Evolutionary conservation across 2,888 invertebrate genomes (phyloP), one percentile per base, ranked within the genome.

Genomic region (Lycophotia porphyrea): DNA sequence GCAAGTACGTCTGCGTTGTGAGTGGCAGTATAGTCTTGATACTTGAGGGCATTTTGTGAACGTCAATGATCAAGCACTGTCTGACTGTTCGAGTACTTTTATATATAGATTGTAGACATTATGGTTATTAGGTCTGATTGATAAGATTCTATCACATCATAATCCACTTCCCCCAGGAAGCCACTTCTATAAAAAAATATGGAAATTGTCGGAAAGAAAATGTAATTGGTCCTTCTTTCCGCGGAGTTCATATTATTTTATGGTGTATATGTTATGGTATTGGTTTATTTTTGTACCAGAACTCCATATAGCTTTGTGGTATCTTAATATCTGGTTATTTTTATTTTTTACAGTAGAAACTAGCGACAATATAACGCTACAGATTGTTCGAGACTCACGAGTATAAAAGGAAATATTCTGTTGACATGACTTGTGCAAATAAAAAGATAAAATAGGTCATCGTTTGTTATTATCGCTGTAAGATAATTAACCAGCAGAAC

Each of bases 1-100:
- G 82, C n/a, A 66, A 86, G 78, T 68, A 64, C 69, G 86, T 87
- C 78, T 87, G 80, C 18, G 49, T 39, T 78, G 15, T 55, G 44
- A 84, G 69, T 55, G 77, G 71, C 61, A 58, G 63, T 68, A 71
- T 63, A 74, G 66, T 76, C 64, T 71, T 70, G 64, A 66, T 61
- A 85, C 84, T 78, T 67, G 84, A 83, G 42, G 64, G n/a, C 61
- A 78, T 78, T 77, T 18, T 71, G 36, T 60, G 36, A 63, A 69
- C 64, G 52, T 71, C 63, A 72, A 49, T 52, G 52, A 63, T 70
- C 69, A 66, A 67, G 80, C 42, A 58, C 61, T 49, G 71, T 65
- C 68, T 68, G 67, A 27, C n/a, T 60, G 31, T n/a, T 58, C 27
- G 18, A 83, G 73, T 58, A 34, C 47, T 71, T 67, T 67, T 67